Evolutionary conservation across 2,797 vertebrate genomes (phyloP).

Genomic region (Fistularia commersonii): DNA sequence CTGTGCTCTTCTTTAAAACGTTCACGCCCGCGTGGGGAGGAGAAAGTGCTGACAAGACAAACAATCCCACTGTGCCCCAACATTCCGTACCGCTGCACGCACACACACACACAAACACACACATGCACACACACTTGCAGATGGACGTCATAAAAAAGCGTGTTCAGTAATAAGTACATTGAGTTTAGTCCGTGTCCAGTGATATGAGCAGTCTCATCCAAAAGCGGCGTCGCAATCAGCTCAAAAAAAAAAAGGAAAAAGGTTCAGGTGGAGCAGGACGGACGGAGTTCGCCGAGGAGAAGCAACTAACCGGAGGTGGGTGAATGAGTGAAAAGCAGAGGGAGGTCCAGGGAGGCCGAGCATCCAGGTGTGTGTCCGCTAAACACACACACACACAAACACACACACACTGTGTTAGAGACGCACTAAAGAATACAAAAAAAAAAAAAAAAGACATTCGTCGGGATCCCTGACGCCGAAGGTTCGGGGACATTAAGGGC

Average conservation of each 20-base stretch:
- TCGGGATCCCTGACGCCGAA: constrained; percentile 27
- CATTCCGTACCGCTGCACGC: constrained; percentile 6
- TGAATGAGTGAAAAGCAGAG: too few species aligned
- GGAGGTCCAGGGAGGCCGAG: too few species aligned
- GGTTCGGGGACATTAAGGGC: too few species aligned
- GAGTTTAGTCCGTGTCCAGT: background rate
- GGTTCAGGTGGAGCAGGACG: too few species aligned
- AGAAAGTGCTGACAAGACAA: constrained; percentile 15
- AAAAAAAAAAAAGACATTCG: constrained; percentile 44
- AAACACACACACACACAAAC: constrained; percentile 7
- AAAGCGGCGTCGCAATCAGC: too few species aligned
- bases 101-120: constrained; percentile 10
- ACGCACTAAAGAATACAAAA: constrained; percentile 44
- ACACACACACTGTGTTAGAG: constrained; percentile 49
- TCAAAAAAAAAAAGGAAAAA: too few species aligned
- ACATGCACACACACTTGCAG: constrained; percentile 1
- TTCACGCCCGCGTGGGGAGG: constrained; percentile 1
- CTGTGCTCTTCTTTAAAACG: too few species aligned
- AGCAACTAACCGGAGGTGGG: constrained; percentile 42
- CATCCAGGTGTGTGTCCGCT: constrained; percentile 32
- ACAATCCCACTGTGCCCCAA: constrained; percentile 6
- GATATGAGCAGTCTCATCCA: background rate
- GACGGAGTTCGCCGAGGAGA: constrained; percentile 19
- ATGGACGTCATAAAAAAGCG: constrained; percentile 9
- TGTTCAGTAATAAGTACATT: constrained; percentile 49